These are phyloP conservation scores for Calameuta idolon DNA, from an alignment of 2,888 invertebrate species.

Conservation along the genomic window DNA sequence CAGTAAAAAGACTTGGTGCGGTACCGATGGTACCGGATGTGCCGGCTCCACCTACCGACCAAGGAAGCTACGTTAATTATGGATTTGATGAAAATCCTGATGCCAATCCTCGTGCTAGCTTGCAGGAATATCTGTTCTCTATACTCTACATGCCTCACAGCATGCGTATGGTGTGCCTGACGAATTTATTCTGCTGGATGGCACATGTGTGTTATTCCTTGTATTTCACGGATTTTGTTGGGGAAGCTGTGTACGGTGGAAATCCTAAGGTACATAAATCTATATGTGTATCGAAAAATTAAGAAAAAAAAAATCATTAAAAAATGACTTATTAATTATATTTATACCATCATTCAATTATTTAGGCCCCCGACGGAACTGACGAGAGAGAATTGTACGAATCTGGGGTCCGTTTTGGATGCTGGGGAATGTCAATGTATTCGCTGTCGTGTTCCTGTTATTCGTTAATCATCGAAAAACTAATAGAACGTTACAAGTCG, in stretches of 20 bases:
- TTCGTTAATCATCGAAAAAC: constrained; percentile 87
- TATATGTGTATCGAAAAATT: neutral
- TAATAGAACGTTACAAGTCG: constrained; percentile 78
- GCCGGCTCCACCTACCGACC: constrained; percentile 21
- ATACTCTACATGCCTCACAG: constrained; percentile 94
- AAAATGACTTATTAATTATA: neutral
- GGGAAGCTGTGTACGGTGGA: constrained; percentile 89
- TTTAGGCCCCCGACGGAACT: constrained; percentile 78
- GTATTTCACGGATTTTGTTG: constrained; percentile 97
- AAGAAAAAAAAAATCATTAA: neutral
- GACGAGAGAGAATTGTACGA: constrained; percentile 79
- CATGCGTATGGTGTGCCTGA: constrained; percentile 86
- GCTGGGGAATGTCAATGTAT: constrained; percentile 97
- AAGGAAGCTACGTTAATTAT: constrained; percentile 11
- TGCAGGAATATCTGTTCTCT: constrained; percentile 81
- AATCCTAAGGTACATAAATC: constrained; percentile 74
- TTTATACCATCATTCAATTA: constrained; percentile 34
- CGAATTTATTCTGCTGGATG: constrained; percentile 98
- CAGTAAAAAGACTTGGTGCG: constrained; percentile 42
- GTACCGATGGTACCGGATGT: constrained; percentile 53
- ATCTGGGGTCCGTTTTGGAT: constrained; percentile 93
- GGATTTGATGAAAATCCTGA: constrained; percentile 27
- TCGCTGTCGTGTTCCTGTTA: constrained; percentile 95
- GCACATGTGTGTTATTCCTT: constrained; percentile 96
- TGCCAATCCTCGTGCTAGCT: constrained; percentile 50